These are phyloP conservation scores for Girardinichthys multiradiatus DNA, from an alignment of 2,113 vertebrate species.

Conservation along the genomic window DNA sequence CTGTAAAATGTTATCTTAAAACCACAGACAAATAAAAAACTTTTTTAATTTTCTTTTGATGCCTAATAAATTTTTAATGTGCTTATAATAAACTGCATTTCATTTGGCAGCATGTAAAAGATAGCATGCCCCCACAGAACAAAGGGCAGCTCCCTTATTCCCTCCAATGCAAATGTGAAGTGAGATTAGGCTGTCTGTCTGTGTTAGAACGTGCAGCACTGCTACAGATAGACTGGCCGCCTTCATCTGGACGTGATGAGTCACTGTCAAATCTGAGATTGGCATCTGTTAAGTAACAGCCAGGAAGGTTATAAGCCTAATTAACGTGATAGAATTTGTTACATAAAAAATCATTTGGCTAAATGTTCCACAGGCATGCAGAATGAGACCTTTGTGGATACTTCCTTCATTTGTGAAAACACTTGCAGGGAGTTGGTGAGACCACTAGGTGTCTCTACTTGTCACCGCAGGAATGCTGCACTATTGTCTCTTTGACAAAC, in stretches of 20 bases:
- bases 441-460: conserved; percentile 66
- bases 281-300: conserved; percentile 23
- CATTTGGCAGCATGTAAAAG: background rate
- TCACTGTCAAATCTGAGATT: conserved; percentile 47
- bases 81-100: background rate
- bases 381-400: background rate
- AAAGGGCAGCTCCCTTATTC: conserved; percentile 36
- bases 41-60: background rate
- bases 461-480: conserved; percentile 9
- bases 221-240: conserved; percentile 27
- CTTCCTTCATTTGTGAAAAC: conserved; percentile 6
- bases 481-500: background rate
- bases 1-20: background rate
- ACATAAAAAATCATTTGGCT: conserved; percentile 15
- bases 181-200: conserved; percentile 37
- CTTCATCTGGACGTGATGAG: conserved; percentile 32
- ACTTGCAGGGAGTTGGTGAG: conserved; percentile 25
- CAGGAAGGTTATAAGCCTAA: conserved; percentile 26
- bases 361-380: conserved; percentile 1
- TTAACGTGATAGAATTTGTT: conserved; percentile 6
- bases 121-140: background rate
- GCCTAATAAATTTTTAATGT: background rate
- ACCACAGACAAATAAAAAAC: background rate
- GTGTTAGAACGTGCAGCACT: conserved; percentile 16
- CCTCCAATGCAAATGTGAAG: conserved; percentile 49